Percentiles rank a stretch among this genome's conserved stretches.
Conservation (phyloP, 2,113 vertebrate genomes). For the Pseudorasbora parva region DNA sequence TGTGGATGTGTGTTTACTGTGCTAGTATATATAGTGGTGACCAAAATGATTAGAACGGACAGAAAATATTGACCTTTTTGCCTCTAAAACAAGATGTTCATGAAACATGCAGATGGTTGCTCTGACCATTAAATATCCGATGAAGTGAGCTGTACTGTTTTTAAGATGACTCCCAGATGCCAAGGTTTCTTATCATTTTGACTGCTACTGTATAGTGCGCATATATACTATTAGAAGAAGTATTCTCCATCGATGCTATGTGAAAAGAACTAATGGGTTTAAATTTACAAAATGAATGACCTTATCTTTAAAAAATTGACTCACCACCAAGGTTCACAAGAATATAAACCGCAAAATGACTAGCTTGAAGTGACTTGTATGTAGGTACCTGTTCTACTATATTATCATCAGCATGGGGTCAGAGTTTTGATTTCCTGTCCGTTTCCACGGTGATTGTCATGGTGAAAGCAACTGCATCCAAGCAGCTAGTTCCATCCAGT, state of each 20-base stretch:
- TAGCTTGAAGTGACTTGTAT: not conserved
- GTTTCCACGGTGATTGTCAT: conserved; percentile 48
- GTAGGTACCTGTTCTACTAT: conserved; percentile 23
- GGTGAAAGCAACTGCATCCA: conserved; percentile 61
- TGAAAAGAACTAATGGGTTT: not conserved
- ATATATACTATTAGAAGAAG: too few species aligned
- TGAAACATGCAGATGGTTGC: too few species aligned
- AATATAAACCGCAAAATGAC: not conserved
- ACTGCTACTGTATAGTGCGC: too few species aligned
- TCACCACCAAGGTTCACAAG: not conserved
- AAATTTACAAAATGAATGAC: not conserved
- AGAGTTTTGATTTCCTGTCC: conserved; percentile 41
- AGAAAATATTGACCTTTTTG: too few species aligned
- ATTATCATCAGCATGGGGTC: conserved; percentile 25
- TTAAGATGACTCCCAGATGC: too few species aligned
- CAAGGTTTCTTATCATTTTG: too few species aligned
- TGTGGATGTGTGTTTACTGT: too few species aligned
- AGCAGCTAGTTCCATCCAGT: conserved; percentile 47
- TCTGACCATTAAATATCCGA: too few species aligned
- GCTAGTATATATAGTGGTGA: too few species aligned
- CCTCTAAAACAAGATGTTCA: too few species aligned
- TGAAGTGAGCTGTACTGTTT: too few species aligned
- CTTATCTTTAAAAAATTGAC: not conserved
- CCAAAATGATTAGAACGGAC: too few species aligned
- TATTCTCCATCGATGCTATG: not conserved